Base-by-base conservation (phyloP, 2,888 invertebrate species). In the Branchellion lobata region DNA sequence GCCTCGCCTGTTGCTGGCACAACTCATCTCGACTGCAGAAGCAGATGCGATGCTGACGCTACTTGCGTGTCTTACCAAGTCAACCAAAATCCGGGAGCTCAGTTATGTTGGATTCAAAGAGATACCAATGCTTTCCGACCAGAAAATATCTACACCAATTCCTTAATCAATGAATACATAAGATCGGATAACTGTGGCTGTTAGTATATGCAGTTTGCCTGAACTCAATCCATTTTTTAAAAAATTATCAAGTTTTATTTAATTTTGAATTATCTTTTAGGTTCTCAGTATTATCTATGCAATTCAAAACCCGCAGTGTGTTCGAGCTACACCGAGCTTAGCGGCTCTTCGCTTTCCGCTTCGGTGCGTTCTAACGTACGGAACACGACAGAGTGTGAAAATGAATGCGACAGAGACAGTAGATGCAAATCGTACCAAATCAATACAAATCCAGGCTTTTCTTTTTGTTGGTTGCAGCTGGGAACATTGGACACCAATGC, bases 41-140 rank as follows among this genome's bases (percentile, higher is more conserved):
- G n/a, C n/a, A n/a, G n/a, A n/a, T 79, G 79, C 61, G 72, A 34
- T n/a, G 61, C 11, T 11, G 79, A 79, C 71, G 29, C 72, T 18
- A 31, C 79, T 27, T 79, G 79, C 34, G 31, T 73, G 5, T 51
- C 79, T 24, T 79, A 72, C 40, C 79, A 79, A 47, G 21, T 79
- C 0, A 61, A 79, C 47, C 34, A 33, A 14, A 27, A 51, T 73
- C n/a, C 34, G 8, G 36, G 31, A 40, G 65, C 61, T 34, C 14
- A 61, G 3, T 78, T n/a, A 29, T 78, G 78, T 47, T 78, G 78
- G 78, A 61, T 69, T 11, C 78, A 78, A 31, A 47, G 11, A 68
- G 69, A 29, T 31, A 1, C 75, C 14, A 47, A 0, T 14, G 51
- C 75, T 31, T 68, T 47, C n/a, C 18, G 21, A 31, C 31, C 36